These are phyloP conservation scores for Labeo catla DNA, from an alignment of 2,113 vertebrate species.

Conservation along the genomic window DNA sequence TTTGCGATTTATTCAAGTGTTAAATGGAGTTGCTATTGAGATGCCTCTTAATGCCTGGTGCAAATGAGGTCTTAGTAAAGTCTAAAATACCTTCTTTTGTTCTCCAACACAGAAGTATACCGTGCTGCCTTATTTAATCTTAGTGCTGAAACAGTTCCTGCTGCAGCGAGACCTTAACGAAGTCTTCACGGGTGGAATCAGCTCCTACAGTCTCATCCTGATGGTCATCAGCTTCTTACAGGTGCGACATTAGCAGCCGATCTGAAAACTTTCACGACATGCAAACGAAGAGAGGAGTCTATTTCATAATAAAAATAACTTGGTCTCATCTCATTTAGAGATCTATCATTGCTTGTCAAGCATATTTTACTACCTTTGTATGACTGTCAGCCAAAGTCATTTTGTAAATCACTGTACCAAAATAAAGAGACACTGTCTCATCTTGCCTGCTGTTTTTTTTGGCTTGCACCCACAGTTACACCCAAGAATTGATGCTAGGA, in stretches of 20 bases:
- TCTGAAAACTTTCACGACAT: background rate
- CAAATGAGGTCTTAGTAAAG: background rate
- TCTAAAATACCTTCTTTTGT: background rate
- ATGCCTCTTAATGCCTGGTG: background rate
- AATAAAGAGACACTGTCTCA: background rate
- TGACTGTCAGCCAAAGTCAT: background rate
- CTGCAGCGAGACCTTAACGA: constrained; percentile 84
- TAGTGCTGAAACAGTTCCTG: constrained; percentile 85
- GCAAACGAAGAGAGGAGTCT: background rate
- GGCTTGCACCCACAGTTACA: constrained; percentile 81
- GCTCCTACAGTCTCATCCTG: constrained; percentile 84
- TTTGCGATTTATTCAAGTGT: background rate
- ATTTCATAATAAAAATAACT: background rate
- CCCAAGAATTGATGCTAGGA: constrained; percentile 92
- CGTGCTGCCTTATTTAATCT: constrained; percentile 84
- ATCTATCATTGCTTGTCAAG: background rate
- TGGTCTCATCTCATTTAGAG: background rate
- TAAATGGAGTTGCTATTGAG: background rate
- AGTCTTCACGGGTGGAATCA: constrained; percentile 84
- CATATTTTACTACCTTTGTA: background rate
- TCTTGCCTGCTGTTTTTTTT: background rate
- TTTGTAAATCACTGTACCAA: constrained; percentile 1
- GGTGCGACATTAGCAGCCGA: constrained; percentile 61
- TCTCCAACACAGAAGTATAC: constrained; percentile 73
- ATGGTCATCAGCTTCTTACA: constrained; percentile 86